Conservation (phyloP, 2,113 vertebrate species). For the Axis porcinus region DNA sequence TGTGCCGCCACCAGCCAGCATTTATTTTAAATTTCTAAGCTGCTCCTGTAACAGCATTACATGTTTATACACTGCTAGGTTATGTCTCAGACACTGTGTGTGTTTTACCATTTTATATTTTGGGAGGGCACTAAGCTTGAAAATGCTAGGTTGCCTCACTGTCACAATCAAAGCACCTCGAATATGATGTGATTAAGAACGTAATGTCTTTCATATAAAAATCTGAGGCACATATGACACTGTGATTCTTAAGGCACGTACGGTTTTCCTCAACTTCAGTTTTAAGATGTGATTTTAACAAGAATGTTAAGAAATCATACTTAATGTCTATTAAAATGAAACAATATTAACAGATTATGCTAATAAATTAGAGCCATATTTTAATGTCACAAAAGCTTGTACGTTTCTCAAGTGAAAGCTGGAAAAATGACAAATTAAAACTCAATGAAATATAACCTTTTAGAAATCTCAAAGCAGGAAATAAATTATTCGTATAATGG, state of each 20-base stretch:
- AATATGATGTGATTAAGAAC: conserved; percentile 43
- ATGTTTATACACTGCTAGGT: not conserved
- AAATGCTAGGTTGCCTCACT: conserved; percentile 14
- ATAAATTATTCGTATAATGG: conserved; percentile 35
- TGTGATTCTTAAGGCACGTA: conserved; percentile 46
- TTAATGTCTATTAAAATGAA: conserved; percentile 72
- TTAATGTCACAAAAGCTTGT: conserved; percentile 67
- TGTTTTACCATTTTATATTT: conserved; percentile 46
- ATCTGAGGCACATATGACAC: conserved; percentile 63
- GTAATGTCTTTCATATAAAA: conserved; percentile 49
- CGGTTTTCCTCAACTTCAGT: conserved; percentile 66
- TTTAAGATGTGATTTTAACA: conserved; percentile 70
- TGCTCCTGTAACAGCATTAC: conserved; percentile 37
- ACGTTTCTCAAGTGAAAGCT: conserved; percentile 58
- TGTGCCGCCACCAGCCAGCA: conserved; percentile 54
- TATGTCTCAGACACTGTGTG: conserved; percentile 32
- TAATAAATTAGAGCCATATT: conserved; percentile 64
- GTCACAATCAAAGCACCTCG: conserved; percentile 41
- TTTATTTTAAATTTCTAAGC: conserved; percentile 56
- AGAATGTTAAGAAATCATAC: conserved; percentile 64
- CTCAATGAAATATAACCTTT: conserved; percentile 67
- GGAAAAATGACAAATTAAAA: conserved; percentile 68
- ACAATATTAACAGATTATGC: conserved; percentile 70
- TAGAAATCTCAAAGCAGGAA: conserved; percentile 50
- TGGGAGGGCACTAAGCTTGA: conserved; percentile 53